Base-by-base conservation (phyloP, 1,140 invertebrate species). In the Bombus fervidus region DNA sequence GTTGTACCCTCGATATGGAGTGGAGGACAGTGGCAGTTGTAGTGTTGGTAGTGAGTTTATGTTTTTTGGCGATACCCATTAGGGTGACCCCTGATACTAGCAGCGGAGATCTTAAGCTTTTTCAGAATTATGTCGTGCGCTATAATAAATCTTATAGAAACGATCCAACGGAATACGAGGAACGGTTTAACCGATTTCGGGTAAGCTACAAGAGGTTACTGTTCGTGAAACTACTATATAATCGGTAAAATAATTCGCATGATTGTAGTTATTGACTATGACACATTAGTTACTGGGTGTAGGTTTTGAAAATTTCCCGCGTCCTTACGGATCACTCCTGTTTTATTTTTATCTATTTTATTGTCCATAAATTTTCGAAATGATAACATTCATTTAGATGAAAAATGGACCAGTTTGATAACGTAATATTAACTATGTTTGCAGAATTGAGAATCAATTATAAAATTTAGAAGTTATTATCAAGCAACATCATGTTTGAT, bases 71-170 rank as follows among this genome's bases (percentile, higher is more conserved):
- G 8, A 94, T 96, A 86, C 96, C 96, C 1, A 95, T 96, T 53
- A 93, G 87, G 90, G 89, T 96, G 13, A 81, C 86, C 18, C 92
- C 90, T 1, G 86, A 95, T 47, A 90, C 78, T 8, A 88, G 86
- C 22, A 75, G 81, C 10, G 86, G 93, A 74, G 91, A 95, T 64
- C 90, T 95, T 68, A 92, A 95, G 73, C 93, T 96, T 85, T 97
- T 97, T 90, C 91, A 96, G 78, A 92, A 95, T 69, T 98, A 97
- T 88, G 94, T 97, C 31, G 64, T 94, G 77, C 95, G 96, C 82
- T 97, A 96, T 89, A 97, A 97, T 89, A 98, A 97, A 95, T 95
- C 95, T 74, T 98, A 98, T 92, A 95, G 92, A 93, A 92, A 94
- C 79, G 93, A 96, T 92, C 93, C 96, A 0, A 91, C 91, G 0